Evolutionary conservation across 2,113 vertebrate genomes (phyloP), one percentile per base, ranked within the genome.

Genomic region (Mystacornis crossleyi): DNA sequence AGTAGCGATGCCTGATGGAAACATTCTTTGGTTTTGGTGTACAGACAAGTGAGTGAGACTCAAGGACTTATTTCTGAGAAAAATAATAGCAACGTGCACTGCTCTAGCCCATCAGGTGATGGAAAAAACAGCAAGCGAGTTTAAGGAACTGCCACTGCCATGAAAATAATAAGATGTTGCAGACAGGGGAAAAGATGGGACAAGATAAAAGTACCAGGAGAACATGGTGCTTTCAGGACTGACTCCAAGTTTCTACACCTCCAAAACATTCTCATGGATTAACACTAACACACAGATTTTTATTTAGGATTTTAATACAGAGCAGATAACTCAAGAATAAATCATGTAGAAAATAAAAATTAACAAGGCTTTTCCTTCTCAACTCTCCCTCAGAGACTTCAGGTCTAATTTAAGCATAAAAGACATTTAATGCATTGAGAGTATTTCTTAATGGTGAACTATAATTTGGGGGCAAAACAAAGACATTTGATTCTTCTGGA

Each of bases 111-210:
- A 71, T 61, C 65, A 42, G 72, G 74, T 80, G 83, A 93, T 53
- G 62, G 93, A 89, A 93, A 60, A 86, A 86, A n/a, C 64, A 85
- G 71, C 70, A 64, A 92, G 67, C 8, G 2, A 91, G n/a, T 57
- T 73, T 69, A 73, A 80, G 69, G 57, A 77, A 36, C 64, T 79
- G 71, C 53, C 45, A 36, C 34, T 57, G 20, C 51, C 47, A 58
- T 90, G 83, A 80, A 94, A 96, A 94, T 90, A 95, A 54, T 74
- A 93, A 82, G 82, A 73, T 87, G 89, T 62, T 89, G 89, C 89
- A 96, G 94, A 92, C 89, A 94, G 61, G 3, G 74, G 42, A 77
- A 90, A 61, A 81, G 86, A 89, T 72, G 88, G 70, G 62, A 81
- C 64, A 65, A 86, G 89, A 94, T 77, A 67, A 89, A 81, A 90